Percentiles rank a stretch among this genome's conserved stretches.
Evolutionary conservation across 30 jellyfish, hydroid and myxozoan species (phyloP).

Genomic region (Hydra vulgaris): DNA sequence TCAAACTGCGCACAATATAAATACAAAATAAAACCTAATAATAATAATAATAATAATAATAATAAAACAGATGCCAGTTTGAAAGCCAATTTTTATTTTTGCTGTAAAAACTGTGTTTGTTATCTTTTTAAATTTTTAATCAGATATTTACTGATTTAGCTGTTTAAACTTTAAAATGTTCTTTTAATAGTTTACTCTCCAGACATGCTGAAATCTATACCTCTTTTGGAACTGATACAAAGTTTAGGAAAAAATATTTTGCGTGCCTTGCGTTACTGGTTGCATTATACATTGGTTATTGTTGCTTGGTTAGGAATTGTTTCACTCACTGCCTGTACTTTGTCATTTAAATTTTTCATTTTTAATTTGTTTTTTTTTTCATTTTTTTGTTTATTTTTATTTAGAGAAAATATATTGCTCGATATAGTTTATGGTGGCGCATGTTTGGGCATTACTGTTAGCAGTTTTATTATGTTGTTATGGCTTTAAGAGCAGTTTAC

Average conservation of each 20-base stretch:
- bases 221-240: constrained; percentile 52
- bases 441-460: constrained; percentile 68
- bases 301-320: constrained; percentile 97
- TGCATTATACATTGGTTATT: constrained; percentile 87
- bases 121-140: too few species aligned
- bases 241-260: constrained; percentile 81
- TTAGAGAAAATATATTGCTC: constrained; percentile 59
- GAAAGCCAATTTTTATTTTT: too few species aligned
- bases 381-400: too few species aligned
- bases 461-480: constrained; percentile 82
- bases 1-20: too few species aligned
- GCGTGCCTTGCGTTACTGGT: constrained; percentile 76
- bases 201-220: constrained; percentile 86
- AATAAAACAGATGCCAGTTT: too few species aligned
- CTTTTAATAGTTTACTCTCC: constrained; percentile 96
- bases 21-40: too few species aligned
- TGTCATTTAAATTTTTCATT: too few species aligned
- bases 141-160: too few species aligned
- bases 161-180: too few species aligned
- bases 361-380: too few species aligned
- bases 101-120: too few species aligned
- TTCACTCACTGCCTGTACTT: constrained; percentile 90
- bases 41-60: too few species aligned
- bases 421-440: constrained; percentile 79
- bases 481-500: constrained; percentile 94